Evolutionary conservation across 1,140 invertebrate genomes (phyloP), one percentile per base, ranked within the genome.

Genomic region (Phymastichus coffea): DNA sequence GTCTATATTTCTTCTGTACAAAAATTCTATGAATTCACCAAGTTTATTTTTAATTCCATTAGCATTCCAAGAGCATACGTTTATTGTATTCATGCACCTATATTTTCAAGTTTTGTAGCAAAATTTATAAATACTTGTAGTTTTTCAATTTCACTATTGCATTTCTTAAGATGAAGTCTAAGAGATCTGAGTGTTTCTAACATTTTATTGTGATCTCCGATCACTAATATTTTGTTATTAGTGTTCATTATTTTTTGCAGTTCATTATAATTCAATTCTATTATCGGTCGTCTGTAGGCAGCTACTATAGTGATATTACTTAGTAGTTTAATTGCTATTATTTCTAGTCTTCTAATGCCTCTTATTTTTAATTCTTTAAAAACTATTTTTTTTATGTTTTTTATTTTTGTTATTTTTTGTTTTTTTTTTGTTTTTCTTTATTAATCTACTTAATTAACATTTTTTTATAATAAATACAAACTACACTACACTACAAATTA

Each of bases 121-220:
- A 66, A 66, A 7, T 66, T 48, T 2, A 44, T 2, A 35, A 66
- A 68, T 10, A 53, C 46, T 59, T 63, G 35, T 51, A 66, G 60
- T 65, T 63, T 47, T 49, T 68, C 58, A 9, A 57, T 47, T 51
- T 56, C 23, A 10, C 47, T 53, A 41, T 43, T 57, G 22, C 65
- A 69, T 14, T 66, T 57, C 38, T 51, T 8, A 19, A 69, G 19
- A 51, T 66, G 15, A 20, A 0, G n/a, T 15, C 38, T 62, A 9
- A 69, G 44, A 25, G 37, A 19, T 61, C 38, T 58, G 8, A 63
- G 62, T 43, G 26, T 10, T 35, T 28, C 25, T 49, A 68, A 8
- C 63, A 68, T 66, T 57, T n/a, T n/a, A 35, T 72, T 72, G 12
- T 70, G 55, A 46, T 72, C 69, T 10, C 68, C 66, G n/a, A 68